Conservation (phyloP, 2,797 vertebrate genomes). For the Lagothrix lagotricha region DNA sequence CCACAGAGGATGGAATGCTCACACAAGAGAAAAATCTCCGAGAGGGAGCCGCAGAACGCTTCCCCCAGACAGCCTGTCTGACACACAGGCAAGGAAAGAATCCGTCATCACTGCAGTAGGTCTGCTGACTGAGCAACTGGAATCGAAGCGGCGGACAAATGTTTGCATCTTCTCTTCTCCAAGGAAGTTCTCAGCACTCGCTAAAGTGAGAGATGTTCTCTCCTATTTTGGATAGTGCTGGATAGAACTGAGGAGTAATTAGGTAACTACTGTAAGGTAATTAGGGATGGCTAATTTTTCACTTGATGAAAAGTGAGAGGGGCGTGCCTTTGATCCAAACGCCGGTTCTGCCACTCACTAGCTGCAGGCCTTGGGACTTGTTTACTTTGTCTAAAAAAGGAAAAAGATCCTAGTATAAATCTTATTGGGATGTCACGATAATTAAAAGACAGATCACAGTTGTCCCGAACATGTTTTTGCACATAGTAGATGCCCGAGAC, state of each 20-base stretch:
- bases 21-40: neutral
- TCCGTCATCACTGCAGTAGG: neutral
- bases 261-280: neutral
- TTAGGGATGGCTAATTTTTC: neutral
- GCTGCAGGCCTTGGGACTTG: neutral
- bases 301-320: neutral
- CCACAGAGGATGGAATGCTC: neutral
- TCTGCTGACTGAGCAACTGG: neutral
- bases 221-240: neutral
- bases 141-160: neutral
- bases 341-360: neutral
- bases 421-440: neutral
- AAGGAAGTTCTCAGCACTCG: neutral
- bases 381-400: neutral
- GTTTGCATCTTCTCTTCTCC: neutral
- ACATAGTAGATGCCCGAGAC: fast-evolving
- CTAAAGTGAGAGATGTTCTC: neutral
- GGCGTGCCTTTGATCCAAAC: neutral
- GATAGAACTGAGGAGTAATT: neutral
- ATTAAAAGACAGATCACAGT: neutral
- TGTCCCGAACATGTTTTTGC: neutral
- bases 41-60: neutral
- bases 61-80: neutral
- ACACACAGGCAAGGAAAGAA: neutral
- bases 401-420: neutral